phyloP scores from a whole-genome alignment of 2,113 vertebrate genomes.

The Carlito syrichta region DNA sequence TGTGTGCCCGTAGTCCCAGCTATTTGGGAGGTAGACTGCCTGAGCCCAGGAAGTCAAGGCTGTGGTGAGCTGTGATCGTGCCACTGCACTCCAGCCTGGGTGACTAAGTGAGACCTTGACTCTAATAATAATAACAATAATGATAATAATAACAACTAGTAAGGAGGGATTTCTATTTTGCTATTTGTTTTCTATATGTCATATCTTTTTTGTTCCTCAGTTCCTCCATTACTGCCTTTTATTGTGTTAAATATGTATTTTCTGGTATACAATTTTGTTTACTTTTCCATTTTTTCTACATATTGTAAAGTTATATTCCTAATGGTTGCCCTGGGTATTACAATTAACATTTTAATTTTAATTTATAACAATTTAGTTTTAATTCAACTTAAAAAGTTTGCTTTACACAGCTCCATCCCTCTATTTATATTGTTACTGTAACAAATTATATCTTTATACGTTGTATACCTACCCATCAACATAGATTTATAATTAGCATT shows the following conservation, averaged over 20 bases:
- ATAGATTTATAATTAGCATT: not conserved
- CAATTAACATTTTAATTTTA: conserved; percentile 5
- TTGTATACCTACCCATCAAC: not conserved
- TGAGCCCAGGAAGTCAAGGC: too few relatives aligned
- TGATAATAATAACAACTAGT: too few relatives aligned
- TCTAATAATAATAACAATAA: too few relatives aligned
- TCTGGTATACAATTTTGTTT: not conserved
- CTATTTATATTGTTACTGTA: not conserved
- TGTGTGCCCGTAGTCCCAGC: too few relatives aligned
- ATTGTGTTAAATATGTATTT: not conserved
- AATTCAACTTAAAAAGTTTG: not conserved
- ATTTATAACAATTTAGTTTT: conserved; percentile 15
- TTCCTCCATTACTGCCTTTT: not conserved
- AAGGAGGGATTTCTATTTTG: not conserved
- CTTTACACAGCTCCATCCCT: not conserved
- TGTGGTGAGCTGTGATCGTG: too few relatives aligned
- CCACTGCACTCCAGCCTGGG: too few relatives aligned
- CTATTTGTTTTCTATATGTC: not conserved
- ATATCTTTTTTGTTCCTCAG: not conserved
- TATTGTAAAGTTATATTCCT: not conserved
- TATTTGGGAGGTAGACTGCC: too few relatives aligned
- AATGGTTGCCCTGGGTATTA: not conserved
- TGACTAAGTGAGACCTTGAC: too few relatives aligned
- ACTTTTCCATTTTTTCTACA: not conserved
- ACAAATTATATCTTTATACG: not conserved